phyloP scores from a whole-genome alignment of 2,113 vertebrate species.

The Rousettus leschenaultii region DNA sequence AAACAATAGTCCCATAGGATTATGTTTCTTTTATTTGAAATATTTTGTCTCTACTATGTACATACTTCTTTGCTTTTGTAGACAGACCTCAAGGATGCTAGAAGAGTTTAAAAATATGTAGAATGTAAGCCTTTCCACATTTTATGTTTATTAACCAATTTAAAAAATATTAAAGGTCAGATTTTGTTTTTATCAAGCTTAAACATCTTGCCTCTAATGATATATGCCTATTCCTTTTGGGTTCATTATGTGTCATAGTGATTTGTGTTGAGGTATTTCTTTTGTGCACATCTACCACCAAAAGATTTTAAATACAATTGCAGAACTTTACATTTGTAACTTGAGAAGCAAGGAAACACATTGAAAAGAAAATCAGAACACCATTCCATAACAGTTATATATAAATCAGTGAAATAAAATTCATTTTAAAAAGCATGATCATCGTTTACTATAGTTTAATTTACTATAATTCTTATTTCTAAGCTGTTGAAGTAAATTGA shows the following conservation, averaged over 20 bases:
- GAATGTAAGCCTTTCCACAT: background rate
- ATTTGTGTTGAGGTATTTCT: conserved; percentile 58
- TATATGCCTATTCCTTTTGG: conserved; percentile 29
- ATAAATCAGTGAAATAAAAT: conserved; percentile 43
- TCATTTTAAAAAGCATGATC: conserved; percentile 33
- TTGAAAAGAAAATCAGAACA: conserved; percentile 30
- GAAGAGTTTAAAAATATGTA: conserved; percentile 22
- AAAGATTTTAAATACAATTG: conserved; percentile 47
- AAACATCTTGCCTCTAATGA: conserved; percentile 25
- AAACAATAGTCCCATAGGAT: background rate
- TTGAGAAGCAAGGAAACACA: conserved; percentile 33
- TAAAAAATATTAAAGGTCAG: background rate
- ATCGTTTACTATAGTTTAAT: conserved; percentile 31
- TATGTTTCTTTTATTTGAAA: background rate
- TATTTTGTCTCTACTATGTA: background rate
- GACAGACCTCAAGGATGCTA: background rate
- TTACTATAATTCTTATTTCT: conserved; percentile 26
- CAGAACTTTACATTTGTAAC: conserved; percentile 45
- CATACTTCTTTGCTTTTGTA: conserved; percentile 10
- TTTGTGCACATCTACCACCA: conserved; percentile 10
- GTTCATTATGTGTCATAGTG: conserved; percentile 37
- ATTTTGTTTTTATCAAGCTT: conserved; percentile 42
- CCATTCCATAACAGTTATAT: background rate
- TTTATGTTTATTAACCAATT: conserved; percentile 43
- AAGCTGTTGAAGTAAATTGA: background rate